Conservation (phyloP, 2,113 vertebrate species). For the Halcyon senegalensis region DNA sequence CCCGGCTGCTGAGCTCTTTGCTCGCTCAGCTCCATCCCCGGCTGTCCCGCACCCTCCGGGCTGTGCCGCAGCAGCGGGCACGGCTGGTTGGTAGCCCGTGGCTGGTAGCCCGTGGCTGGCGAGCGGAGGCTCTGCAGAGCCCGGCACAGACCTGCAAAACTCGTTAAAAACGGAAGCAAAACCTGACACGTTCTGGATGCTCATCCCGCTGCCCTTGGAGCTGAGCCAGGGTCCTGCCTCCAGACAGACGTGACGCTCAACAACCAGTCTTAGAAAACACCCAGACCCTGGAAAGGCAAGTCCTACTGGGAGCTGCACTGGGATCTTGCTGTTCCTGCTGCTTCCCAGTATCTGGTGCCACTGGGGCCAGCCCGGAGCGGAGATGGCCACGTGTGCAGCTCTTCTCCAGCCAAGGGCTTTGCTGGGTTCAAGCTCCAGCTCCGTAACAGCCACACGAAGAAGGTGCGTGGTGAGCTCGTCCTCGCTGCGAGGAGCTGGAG, state of each 20-base stretch:
- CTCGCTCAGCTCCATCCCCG: background rate
- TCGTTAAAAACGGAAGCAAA: background rate
- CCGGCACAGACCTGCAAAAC: background rate
- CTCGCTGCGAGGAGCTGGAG: too few relatives aligned
- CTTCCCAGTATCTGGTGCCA: background rate
- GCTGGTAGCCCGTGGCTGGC: background rate
- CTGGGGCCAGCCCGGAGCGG: background rate
- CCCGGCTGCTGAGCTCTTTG: background rate
- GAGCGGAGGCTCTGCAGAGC: background rate
- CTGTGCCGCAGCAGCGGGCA: background rate
- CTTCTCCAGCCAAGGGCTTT: background rate
- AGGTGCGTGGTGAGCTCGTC: too few relatives aligned
- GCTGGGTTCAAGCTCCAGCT: too few relatives aligned
- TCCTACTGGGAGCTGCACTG: accelerated
- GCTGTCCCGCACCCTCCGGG: background rate
- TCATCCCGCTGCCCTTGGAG: background rate
- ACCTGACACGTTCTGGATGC: accelerated
- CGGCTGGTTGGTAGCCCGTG: background rate
- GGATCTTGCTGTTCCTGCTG: background rate
- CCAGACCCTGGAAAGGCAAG: accelerated
- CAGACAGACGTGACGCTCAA: too few relatives aligned
- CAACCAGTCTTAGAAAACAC: accelerated
- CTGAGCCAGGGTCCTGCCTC: background rate
- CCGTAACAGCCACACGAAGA: too few relatives aligned
- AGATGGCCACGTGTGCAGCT: background rate